Base-by-base conservation (phyloP, 2,888 invertebrate genomes). In the Choristoneura rosaceana region DNA sequence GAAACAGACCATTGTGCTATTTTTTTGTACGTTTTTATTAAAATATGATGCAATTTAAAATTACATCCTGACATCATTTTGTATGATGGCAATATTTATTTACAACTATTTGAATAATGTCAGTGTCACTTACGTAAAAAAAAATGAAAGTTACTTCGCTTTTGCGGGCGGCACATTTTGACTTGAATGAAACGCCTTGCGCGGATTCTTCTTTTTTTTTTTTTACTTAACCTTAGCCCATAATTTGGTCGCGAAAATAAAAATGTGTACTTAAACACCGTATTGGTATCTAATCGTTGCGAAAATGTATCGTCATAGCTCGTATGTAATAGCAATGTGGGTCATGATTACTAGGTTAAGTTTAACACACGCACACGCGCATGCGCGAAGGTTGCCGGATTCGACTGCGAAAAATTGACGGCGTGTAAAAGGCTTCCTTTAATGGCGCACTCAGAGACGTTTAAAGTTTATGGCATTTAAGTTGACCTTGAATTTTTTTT, bases 291-390 rank as follows among this genome's bases (percentile, higher is more conserved):
- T 73, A 70, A 65, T 77, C 75, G 79, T 82, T 82, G 80, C 85
- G 84, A 83, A 82, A 81, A 82, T 80, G 79, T 80, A 78, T 75
- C 77, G 78, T 75, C 77, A 64, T 59, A 86, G 82, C 85, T 78
- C 82, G 80, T 79, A 83, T 89, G 91, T 90, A 92, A 93, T 92
- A 93, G 88, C 81, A 87, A 94, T 90, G 92, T 94, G 82, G 93
- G 94, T 93, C 94, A 94, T 93, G 94, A 93, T 92, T 94, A 94
- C 89, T 94, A 86, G 94, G 94, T 94, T 91, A 94, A 94, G 93
- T 94, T 94, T 93, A 93, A 92, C 91, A 88, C 76, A 75, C 59
- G 59, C 43, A 12, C 43, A 38, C 38, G 7, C 68, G 69, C 64
- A 65, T 45, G 62, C 50, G 47, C 59, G 71, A 75, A 76, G 76